Base-by-base conservation (phyloP, 2,888 invertebrate genomes). In the Conchocele bisecta region DNA sequence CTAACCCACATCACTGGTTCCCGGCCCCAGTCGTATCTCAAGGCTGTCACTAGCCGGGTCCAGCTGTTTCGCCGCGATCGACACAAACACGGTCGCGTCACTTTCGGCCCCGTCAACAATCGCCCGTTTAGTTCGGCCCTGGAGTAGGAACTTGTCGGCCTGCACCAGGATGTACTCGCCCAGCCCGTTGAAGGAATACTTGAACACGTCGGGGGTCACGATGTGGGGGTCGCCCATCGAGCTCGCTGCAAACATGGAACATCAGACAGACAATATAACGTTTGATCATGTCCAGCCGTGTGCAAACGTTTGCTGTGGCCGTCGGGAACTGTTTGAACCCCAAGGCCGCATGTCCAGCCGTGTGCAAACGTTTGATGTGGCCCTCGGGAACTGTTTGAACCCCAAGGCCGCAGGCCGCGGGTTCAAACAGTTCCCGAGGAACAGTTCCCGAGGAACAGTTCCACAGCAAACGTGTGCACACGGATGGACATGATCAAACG, bases 181-280 rank as follows among this genome's bases (percentile, higher is more conserved):
- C 31, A 56, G 71, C 1, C 85, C 85, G 53, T 85, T 85, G 65
- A 83, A 85, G 7, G 83, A 76, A 51, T 79, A 85, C 2, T 31
- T 13, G 7, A 71, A 20, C 7, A 75, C 76, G 64, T 85, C 85
- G 13, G 82, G 50, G 0, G 82, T 81, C 3, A 54, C 28, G 7
- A 83, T 63, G 50, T 85, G 85, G 3, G 83, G 83, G 51, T 83
- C 83, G 4, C 85, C 85, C 11, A 75, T 20, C 9, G 69, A 73
- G 11, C 73, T 75, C 48, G 61, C 83, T 83, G 44, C 6, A 37
- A 31, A 63, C 26, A 24, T 24, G 17, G 15, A 28, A 24, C n/a
- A n/a, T n/a, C n/a, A n/a, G n/a, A n/a, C n/a, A n/a, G n/a, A n/a
- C n/a, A n/a, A n/a, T n/a, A n/a, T n/a, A n/a, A n/a, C n/a, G n/a